Evolutionary conservation across 2,797 vertebrate genomes (phyloP), one percentile per base, ranked within the genome.

Genomic region (Vireo griseus): DNA sequence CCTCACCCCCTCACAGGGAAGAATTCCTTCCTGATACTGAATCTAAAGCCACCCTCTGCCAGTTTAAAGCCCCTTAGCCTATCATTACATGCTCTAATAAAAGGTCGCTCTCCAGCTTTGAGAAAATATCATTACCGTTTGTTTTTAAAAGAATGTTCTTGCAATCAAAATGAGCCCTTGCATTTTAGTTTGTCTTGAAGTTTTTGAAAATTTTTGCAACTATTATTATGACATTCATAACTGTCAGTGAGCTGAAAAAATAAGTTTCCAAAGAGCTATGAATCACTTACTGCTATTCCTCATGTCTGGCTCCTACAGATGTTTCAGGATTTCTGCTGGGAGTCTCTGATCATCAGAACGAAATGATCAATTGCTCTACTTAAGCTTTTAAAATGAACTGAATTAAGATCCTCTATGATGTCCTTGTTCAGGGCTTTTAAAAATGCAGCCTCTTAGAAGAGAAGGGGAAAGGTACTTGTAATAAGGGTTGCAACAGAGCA

Each of bases 331-430:
- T 74, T 94, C 91, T 13, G 1, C 77, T 85, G 59, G 55, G 48
- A 96, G 45, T 59, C 47, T 84, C 62, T 74, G 67, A 88, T 86
- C 54, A 81, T 35, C 40, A 71, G 63, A 96, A 84, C 2, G 2
- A 94, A 90, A 86, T 16, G 5, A 89, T 94, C 90, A 88, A 59
- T 93, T 95, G 67, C 48, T 94, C 74, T 86, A 65, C 95, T 94
- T 87, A 80, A 88, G 42, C 37, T 91, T 95, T 92, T 82, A 57
- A 89, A 68, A 9, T 13, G 61, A 93, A 89, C 31, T 57, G 83
- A 83, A 69, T 52, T 42, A 42, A 66, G 47, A 71, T 71, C 68
- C 45, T 55, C 55, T 68, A 8, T 26, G 52, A 75, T 69, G 59
- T 80, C 68, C 73, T 87, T 37, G 16, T 44, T 72, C 33, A 16